Evolutionary conservation across 2,888 invertebrate genomes (phyloP).

Genomic region (Tortricodes alternella): DNA sequence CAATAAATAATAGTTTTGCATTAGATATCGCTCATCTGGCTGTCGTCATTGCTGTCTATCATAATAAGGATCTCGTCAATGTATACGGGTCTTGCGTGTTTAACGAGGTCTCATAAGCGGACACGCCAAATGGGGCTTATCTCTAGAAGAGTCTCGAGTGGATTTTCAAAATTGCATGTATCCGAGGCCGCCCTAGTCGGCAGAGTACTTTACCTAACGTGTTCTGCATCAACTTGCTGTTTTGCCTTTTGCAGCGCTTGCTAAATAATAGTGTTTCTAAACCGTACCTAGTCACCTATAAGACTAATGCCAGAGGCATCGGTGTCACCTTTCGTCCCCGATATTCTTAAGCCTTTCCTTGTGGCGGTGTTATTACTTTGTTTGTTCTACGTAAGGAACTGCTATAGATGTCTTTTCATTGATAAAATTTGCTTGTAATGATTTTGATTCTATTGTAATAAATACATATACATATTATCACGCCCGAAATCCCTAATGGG

Average conservation of each 20-base stretch:
- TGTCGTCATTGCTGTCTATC: conserved; percentile 60
- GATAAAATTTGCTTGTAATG: too few relatives aligned
- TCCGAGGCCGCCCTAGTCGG: conserved; percentile 3
- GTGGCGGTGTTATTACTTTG: conserved; percentile 53
- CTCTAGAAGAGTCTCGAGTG: conserved; percentile 36
- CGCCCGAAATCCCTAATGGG: too few relatives aligned
- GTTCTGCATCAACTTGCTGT: background rate
- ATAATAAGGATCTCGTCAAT: conserved; percentile 57
- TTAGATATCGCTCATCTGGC: conserved; percentile 42
- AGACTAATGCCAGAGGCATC: conserved; percentile 64
- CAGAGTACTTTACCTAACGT: background rate
- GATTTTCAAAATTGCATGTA: conserved; percentile 26
- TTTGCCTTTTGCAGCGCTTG: conserved; percentile 7
- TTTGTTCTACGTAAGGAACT: conserved; percentile 18
- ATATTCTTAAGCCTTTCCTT: conserved; percentile 66
- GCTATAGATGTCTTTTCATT: conserved; percentile 18
- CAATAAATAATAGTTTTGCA: conserved; percentile 26
- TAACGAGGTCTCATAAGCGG: conserved; percentile 41
- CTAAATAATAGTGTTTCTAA: conserved; percentile 30
- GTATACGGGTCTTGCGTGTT: conserved; percentile 44
- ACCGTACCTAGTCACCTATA: conserved; percentile 52
- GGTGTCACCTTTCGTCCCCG: conserved; percentile 77
- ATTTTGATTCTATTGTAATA: too few relatives aligned
- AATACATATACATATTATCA: too few relatives aligned
- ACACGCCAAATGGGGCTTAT: conserved; percentile 40